Base-by-base conservation (phyloP, 92 coral and sea anemone species). In the Zoanthus sansibaricus region DNA sequence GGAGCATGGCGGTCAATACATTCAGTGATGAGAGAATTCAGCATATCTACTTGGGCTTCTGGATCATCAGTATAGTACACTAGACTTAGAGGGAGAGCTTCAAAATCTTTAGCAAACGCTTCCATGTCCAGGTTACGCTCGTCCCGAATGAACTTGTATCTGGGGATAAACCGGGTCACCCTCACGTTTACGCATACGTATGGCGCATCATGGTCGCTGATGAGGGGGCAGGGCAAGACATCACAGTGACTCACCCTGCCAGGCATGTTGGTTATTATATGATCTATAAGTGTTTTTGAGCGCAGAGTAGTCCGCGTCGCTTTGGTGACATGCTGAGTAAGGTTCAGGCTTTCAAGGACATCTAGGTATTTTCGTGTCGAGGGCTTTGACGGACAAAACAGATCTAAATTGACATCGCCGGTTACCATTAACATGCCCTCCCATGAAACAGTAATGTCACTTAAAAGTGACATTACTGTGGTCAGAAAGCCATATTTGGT, bases 1-100 rank as follows among this genome's bases (percentile, higher is more conserved):
- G 96, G 94, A 21, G 91, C 89, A 59, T 91, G 94, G 6, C 91
- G 79, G 17, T 86, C 90, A 8, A 93, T 16, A 71, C 94, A 88
- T 6, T 88, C 92, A 5, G 31, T 76, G 11, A 90, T 67, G 6
- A 90, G 86, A 13, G 78, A 42, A n/a, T 85, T 87, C 12, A 90
- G 14, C 7, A 64, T 25, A 14, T 86, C 84, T n/a, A 86, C 20
- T 68, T 77, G 18, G 25, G 82, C 88, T 66, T 90, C 90, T 6
- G 85, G 85, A 1, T 89, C 82, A 32, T 90, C 93, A 5, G 87
- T 37, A 37, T 51, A 78, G 67, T 86, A 90, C 8, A 86, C 69
- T 20, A 86, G 51, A 33, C 82, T 76, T 7, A 86, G 68, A 30
- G 84, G 89, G 46, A 86, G 67, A 47, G 44, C 84, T 47, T 76